phyloP scores from a whole-genome alignment of 1,140 invertebrate genomes.

The Bombus fervidus region DNA sequence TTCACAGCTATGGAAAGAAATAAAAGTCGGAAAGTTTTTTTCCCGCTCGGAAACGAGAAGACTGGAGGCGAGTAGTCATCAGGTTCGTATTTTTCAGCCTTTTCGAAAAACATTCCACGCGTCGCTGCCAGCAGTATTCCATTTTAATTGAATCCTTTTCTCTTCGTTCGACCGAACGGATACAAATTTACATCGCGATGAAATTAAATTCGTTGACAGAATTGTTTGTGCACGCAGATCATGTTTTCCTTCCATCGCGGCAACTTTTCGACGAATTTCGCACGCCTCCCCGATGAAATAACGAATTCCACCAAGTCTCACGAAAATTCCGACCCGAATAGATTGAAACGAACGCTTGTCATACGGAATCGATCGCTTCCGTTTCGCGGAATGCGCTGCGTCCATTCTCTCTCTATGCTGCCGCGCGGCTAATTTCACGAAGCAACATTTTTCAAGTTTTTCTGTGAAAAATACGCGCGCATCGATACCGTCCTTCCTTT shows the following conservation, averaged over 20 bases:
- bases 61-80: neutral
- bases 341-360: slow-evolving; percentile 15
- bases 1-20: neutral
- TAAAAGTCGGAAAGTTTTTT: neutral
- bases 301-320: slow-evolving; percentile 25
- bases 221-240: slow-evolving; percentile 43
- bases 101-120: slow-evolving; percentile 10
- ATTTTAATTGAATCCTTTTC: slow-evolving; percentile 45
- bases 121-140: slow-evolving; percentile 7
- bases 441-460: neutral
- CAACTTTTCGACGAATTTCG: slow-evolving; percentile 28
- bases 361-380: slow-evolving; percentile 34
- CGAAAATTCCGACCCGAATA: slow-evolving; percentile 6
- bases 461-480: neutral
- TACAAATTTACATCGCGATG: slow-evolving; percentile 48
- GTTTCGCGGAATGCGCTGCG: neutral
- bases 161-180: slow-evolving; percentile 27
- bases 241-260: slow-evolving; percentile 34
- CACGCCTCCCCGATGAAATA: slow-evolving; percentile 12
- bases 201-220: slow-evolving; percentile 52
- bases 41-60: neutral
- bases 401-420: too few relatives aligned
- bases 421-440: neutral
- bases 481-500: too few relatives aligned
- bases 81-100: slow-evolving; percentile 25